phyloP scores from a whole-genome alignment of 2,113 vertebrate species.

The Choloepus hoffmanni region DNA sequence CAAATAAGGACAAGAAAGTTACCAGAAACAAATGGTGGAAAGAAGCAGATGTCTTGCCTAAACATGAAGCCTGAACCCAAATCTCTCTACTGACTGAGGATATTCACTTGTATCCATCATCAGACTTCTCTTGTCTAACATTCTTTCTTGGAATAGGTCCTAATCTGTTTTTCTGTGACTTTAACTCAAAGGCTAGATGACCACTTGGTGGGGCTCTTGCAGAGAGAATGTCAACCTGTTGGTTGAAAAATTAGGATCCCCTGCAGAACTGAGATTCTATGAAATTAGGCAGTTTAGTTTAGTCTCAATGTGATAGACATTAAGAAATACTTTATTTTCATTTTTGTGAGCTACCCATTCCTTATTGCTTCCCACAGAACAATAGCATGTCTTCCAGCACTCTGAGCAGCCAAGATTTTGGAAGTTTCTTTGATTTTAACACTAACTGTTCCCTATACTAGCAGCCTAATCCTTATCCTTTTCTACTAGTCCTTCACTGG shows the following conservation, averaged over 20 bases:
- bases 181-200: not conserved
- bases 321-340: not conserved
- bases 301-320: not conserved
- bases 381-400: not conserved
- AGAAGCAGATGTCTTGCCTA: conserved; percentile 31
- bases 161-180: conserved; percentile 41
- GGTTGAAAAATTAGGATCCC: not conserved
- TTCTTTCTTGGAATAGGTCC: not conserved
- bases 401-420: conserved; percentile 24
- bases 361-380: not conserved
- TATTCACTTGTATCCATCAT: not conserved
- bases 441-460: not conserved
- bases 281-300: not conserved
- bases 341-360: not conserved
- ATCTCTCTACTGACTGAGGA: not conserved
- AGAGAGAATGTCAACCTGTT: conserved; percentile 52
- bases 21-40: not conserved
- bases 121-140: not conserved
- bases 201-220: conserved; percentile 66
- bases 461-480: not conserved
- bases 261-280: not conserved
- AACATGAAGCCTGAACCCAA: not conserved
- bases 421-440: not conserved
- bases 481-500: not conserved
- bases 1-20: conserved; percentile 47